phyloP scores from a whole-genome alignment of 92 coral and sea anemone genomes.

The Bergia sp. region DNA sequence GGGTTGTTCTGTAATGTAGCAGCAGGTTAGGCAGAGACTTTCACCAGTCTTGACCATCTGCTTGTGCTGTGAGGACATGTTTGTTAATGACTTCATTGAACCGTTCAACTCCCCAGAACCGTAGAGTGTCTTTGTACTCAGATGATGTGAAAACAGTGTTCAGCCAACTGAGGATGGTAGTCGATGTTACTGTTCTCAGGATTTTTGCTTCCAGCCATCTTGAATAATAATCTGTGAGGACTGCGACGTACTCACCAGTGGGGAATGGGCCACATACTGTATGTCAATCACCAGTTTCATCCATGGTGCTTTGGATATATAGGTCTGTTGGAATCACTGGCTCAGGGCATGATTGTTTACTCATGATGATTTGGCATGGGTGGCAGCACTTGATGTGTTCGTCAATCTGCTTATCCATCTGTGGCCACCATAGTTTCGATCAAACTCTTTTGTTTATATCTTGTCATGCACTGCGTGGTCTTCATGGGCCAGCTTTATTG shows the following conservation, averaged over 20 bases:
- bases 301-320: conserved; percentile 44
- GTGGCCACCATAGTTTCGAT: conserved; percentile 57
- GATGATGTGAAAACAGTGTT: conserved; percentile 53
- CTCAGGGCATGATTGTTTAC: conserved; percentile 48
- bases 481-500: no score
- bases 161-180: conserved; percentile 39
- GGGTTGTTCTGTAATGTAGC: conserved; percentile 48
- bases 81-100: conserved; percentile 23
- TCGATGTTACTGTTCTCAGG: conserved; percentile 38
- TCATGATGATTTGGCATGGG: conserved; percentile 46
- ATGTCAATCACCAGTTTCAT: conserved; percentile 58
- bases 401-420: conserved; percentile 59
- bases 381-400: conserved; percentile 54
- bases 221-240: no score
- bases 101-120: conserved; percentile 54
- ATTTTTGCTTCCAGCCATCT: conserved; percentile 64
- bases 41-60: no score
- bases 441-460: no score
- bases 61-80: neutral
- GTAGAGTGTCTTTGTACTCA: conserved; percentile 55
- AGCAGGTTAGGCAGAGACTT: conserved; percentile 39
- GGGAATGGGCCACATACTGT: conserved; percentile 49
- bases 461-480: neutral
- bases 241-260: no score
- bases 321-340: conserved; percentile 17